These are phyloP conservation scores for Sorex maritimensis DNA, from an alignment of 2,797 vertebrate species.

Conservation along the genomic window DNA sequence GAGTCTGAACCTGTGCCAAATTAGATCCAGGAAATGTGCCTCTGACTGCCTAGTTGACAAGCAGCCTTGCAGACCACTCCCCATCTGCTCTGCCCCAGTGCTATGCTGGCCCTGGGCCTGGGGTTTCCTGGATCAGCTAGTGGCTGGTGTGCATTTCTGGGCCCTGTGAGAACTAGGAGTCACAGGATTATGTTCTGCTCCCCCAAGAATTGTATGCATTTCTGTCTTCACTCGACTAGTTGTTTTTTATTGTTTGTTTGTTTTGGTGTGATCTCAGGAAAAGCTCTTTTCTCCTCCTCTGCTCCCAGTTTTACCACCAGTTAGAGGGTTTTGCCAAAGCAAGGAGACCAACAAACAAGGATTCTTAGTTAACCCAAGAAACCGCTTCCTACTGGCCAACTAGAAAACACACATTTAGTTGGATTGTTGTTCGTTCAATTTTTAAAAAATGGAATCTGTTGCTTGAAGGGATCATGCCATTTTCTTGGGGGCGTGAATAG, in stretches of 20 bases:
- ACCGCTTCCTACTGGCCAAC: not conserved
- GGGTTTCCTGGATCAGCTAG: not conserved
- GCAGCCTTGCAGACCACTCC: not conserved
- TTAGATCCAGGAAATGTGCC: not conserved
- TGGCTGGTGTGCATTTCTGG: not conserved
- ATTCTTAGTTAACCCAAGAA: not conserved
- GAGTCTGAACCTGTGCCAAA: not conserved
- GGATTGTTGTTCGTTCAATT: not conserved
- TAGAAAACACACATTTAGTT: not conserved
- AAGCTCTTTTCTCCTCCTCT: not conserved
- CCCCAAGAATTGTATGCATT: not conserved
- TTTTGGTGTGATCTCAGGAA: not conserved
- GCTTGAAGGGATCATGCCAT: not conserved
- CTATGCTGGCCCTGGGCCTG: no score
- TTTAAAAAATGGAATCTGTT: conserved; percentile 8
- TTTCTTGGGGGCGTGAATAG: not conserved
- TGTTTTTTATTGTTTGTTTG: not conserved
- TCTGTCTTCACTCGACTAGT: not conserved
- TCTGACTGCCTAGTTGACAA: not conserved
- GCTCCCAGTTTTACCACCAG: not conserved
- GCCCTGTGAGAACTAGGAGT: not conserved
- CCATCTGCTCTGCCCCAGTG: not conserved
- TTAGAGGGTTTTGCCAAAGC: not conserved
- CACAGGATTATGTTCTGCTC: not conserved
- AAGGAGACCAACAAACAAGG: not conserved